Base-by-base conservation (phyloP, 1,140 invertebrate species). In the silkworm (Bombyx mori) region DNA sequence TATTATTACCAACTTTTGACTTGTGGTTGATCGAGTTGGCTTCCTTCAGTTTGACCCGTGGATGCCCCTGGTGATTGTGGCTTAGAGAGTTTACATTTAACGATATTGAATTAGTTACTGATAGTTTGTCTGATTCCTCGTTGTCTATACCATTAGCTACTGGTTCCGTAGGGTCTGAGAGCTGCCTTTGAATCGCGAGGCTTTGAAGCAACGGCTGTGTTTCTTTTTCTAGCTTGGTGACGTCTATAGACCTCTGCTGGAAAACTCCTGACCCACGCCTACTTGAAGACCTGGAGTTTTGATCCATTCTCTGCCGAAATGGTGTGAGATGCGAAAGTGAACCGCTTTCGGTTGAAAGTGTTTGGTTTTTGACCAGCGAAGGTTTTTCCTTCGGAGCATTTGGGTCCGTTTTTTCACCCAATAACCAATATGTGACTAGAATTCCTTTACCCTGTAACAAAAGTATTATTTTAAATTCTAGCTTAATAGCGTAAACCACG, bases 351-450 rank as follows among this genome's bases (percentile, higher is more conserved):
- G 59, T 71, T 0, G 77, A 79, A 56, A 73, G 75, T 7, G 67
- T 64, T 59, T 85, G 77, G 7, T 76, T 58, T 68, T 79, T 84
- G 3, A 71, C 50, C 57, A 82, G 50, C 8, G 68, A 63, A 8
- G 65, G 68, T 61, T 76, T 84, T 54, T 79, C 77, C 66, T 76
- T 81, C 2, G 76, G 73, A 18, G 73, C 68, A 47, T 76, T 86
- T 44, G 79, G 72, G 53, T 85, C 78, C 10, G 76, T 56, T 45
- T 82, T 80, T 74, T 95, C 93, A 8, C 96, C 96, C 49, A 92
- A 90, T 35, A 98, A 87, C 97, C 97, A 98, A 80, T 96, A 98
- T 6, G 97, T 98, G 53, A 93, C 92, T 90, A 96, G 92, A 77
- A 91, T 91, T 46, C 95, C 95, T 89, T 97, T 97, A n/a, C 96